phyloP scores from a whole-genome alignment of 2,888 invertebrate genomes.

The Platycnemis pennipes region DNA sequence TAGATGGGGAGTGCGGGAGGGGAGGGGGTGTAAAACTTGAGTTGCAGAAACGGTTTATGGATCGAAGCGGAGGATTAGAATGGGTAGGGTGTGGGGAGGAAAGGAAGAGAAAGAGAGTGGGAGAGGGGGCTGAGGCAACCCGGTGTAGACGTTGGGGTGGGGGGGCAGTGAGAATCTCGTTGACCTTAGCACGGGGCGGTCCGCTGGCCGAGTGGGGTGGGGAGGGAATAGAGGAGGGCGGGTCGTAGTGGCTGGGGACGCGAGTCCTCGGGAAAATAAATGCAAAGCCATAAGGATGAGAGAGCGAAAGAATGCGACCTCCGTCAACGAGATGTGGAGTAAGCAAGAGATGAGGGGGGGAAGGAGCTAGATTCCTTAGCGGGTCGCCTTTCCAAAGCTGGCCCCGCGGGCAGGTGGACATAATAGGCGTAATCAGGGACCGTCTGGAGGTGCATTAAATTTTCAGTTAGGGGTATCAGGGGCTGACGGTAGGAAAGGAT shows the following conservation, averaged over 20 bases:
- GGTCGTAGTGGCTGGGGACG: neutral
- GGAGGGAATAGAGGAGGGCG: neutral
- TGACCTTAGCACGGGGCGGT: neutral
- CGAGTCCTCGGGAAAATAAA: neutral
- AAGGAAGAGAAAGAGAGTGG: too few species aligned
- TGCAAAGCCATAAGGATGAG: neutral
- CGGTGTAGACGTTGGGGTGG: neutral
- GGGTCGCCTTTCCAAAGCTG: neutral
- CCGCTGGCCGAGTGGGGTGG: neutral
- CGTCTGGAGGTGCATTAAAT: neutral
- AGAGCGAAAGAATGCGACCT: neutral
- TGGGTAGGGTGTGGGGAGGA: too few species aligned
- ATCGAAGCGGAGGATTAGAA: slow-evolving; percentile 18
- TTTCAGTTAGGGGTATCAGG: neutral
- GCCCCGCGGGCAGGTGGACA: neutral
- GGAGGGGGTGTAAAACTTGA: neutral
- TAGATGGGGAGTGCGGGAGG: neutral
- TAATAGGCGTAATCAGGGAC: neutral
- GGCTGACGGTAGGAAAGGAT: neutral
- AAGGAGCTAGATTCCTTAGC: slow-evolving; percentile 10
- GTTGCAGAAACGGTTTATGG: slow-evolving; percentile 39
- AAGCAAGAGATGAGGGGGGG: neutral
- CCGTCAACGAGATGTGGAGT: slow-evolving; percentile 4
- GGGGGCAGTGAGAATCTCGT: neutral
- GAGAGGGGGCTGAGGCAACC: too few species aligned